phyloP scores from a whole-genome alignment of 2,888 invertebrate species.

The Platycnemis pennipes region DNA sequence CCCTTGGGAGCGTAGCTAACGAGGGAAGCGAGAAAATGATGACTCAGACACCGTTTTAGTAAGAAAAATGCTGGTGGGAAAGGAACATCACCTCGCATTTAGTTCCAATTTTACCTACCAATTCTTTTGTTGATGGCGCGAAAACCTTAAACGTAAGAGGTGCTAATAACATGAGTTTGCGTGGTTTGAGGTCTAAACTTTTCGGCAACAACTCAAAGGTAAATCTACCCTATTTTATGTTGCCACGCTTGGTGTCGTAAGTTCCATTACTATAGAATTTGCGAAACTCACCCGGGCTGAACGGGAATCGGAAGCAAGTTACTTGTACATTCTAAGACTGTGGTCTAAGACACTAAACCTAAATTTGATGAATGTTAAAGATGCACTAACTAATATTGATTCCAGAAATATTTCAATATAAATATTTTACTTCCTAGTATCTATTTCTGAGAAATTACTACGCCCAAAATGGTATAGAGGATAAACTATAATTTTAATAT shows the following conservation, averaged over 20 bases:
- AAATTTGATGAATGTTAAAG: too few species aligned
- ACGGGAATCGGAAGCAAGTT: too few species aligned
- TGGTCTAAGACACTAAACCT: too few species aligned
- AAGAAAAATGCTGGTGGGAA: neutral
- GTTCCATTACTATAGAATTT: neutral
- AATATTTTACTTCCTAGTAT: too few species aligned
- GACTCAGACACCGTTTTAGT: neutral
- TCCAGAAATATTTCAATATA: too few species aligned
- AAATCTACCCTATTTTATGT: neutral
- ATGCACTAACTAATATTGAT: too few species aligned
- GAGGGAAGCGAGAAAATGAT: neutral
- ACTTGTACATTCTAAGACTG: too few species aligned
- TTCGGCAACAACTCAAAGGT: neutral
- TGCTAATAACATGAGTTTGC: neutral
- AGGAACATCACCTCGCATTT: neutral
- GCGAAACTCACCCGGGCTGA: too few species aligned
- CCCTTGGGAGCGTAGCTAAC: neutral
- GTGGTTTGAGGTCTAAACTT: neutral
- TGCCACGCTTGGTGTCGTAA: neutral
- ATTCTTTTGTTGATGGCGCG: neutral
- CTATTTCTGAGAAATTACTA: too few species aligned
- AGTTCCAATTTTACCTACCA: neutral
- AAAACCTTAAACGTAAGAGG: neutral
- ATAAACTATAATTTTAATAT: too few species aligned
- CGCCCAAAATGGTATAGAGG: too few species aligned